Evolutionary conservation across 2,797 vertebrate genomes (phyloP).

Genomic region (Sebastes dallii): DNA sequence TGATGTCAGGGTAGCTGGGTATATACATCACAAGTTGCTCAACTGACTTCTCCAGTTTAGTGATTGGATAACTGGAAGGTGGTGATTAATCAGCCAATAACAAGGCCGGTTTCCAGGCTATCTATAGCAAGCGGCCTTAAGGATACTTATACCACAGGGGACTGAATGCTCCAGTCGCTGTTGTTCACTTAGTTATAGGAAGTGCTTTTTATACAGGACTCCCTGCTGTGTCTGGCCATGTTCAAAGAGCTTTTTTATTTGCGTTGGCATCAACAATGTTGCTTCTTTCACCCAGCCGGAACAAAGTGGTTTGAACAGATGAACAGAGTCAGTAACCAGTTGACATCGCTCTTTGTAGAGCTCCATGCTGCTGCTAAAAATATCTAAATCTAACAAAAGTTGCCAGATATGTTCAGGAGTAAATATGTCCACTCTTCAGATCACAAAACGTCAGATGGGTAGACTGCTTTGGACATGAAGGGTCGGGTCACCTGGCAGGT

Average conservation of each 20-base stretch:
- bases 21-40: not conserved
- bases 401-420: not conserved
- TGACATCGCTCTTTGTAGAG: not conserved
- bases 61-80: not conserved
- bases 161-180: not conserved
- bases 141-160: not conserved
- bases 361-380: not conserved
- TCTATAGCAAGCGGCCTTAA: not conserved
- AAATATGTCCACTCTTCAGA: not conserved
- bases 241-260: not conserved
- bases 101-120: not conserved
- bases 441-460: not conserved
- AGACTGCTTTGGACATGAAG: not conserved
- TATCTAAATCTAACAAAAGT: not conserved
- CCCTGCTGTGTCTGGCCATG: not conserved
- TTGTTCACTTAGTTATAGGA: not conserved
- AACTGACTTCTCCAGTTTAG: not conserved
- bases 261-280: not conserved
- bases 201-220: not conserved
- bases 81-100: not conserved
- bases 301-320: constrained; percentile 1
- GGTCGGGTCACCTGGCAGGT: not conserved
- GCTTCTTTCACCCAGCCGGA: not conserved
- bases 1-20: not conserved
- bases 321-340: not conserved